phyloP scores from a whole-genome alignment of 2,888 invertebrate species.

The Malacosoma neustria region DNA sequence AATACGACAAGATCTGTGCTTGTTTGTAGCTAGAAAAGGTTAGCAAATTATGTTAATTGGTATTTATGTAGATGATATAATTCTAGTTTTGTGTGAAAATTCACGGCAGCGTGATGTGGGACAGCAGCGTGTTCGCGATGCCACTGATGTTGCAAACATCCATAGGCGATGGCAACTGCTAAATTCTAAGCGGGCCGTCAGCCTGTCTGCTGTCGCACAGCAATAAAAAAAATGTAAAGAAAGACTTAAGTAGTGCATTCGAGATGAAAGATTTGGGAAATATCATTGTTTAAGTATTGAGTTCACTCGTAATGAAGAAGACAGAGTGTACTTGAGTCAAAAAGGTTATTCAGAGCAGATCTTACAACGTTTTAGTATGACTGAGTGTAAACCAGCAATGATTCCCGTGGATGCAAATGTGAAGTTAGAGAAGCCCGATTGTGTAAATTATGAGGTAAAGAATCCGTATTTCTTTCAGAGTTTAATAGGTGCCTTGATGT shows the following conservation, averaged over 20 bases:
- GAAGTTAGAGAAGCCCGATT: not conserved
- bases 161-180: no score
- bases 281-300: constrained; percentile 3
- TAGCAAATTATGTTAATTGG: constrained; percentile 9
- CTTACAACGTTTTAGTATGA: not conserved
- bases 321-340: constrained; percentile 1
- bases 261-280: constrained; percentile 4
- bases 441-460: not conserved
- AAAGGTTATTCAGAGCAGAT: not conserved
- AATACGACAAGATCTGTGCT: constrained; percentile 4
- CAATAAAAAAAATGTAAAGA: no score
- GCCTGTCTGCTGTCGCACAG: no score
- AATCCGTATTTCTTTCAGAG: constrained; percentile 1
- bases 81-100: no score
- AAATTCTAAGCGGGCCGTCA: no score
- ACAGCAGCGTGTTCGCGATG: not conserved
- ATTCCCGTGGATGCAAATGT: not conserved
- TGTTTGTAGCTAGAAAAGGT: constrained; percentile 7
- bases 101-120: constrained; percentile 6
- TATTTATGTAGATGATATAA: no score
- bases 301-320: constrained; percentile 1
- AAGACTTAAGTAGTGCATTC: constrained; percentile 1
- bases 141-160: no score
- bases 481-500: constrained; percentile 14
- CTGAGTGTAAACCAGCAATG: not conserved